phyloP scores from a whole-genome alignment of 1,140 invertebrate species.

The Laupala kohalensis region DNA sequence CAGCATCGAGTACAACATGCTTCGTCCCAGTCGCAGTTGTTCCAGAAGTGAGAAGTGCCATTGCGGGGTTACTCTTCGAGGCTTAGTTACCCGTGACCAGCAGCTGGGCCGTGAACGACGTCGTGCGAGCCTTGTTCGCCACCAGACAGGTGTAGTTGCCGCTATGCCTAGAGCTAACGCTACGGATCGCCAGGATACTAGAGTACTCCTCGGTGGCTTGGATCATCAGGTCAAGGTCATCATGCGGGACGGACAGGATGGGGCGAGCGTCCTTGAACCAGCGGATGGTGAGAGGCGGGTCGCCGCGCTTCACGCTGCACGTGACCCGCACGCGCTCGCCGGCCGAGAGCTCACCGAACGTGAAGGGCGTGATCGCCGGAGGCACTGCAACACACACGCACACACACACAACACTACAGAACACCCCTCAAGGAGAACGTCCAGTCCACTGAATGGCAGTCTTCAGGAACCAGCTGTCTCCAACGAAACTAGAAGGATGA shows the following conservation, averaged over 20 bases:
- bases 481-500: too few relatives aligned
- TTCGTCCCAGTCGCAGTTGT: too few relatives aligned
- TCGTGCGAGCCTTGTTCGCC: conserved; percentile 23
- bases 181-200: conserved; percentile 26
- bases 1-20: too few relatives aligned
- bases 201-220: conserved; percentile 24
- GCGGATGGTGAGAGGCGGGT: conserved; percentile 26
- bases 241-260: conserved; percentile 3
- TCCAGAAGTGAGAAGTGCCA: too few relatives aligned
- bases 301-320: conserved; percentile 27
- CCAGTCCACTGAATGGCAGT: too few relatives aligned
- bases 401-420: conserved; percentile 8
- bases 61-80: too few relatives aligned
- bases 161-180: conserved; percentile 24
- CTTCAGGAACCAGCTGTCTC: too few relatives aligned
- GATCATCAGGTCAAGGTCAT: conserved; percentile 26
- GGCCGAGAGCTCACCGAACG: conserved; percentile 20
- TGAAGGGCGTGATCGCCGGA: conserved; percentile 56
- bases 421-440: background rate
- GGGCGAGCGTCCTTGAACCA: conserved; percentile 33
- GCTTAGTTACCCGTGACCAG: conserved; percentile 31
- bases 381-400: conserved; percentile 35
- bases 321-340: conserved; percentile 24
- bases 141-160: conserved; percentile 32
- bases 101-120: conserved; percentile 28